Base-by-base conservation (phyloP, 2,113 vertebrate species). In the Aix galericulata region DNA sequence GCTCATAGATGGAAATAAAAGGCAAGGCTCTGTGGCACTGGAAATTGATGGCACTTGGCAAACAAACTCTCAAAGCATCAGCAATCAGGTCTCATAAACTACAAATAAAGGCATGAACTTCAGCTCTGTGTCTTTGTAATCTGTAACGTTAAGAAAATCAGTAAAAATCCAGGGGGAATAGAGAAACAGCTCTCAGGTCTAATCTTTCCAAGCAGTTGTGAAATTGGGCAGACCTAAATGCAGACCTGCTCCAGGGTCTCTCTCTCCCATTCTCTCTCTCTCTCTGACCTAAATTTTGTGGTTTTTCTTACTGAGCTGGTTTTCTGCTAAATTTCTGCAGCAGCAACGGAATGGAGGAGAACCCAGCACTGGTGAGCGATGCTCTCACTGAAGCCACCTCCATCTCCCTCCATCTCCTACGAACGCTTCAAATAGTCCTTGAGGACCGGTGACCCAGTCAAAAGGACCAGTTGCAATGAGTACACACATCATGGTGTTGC, bases 371-470 rank as follows among this genome's bases (percentile, higher is more conserved):
- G 8, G 5, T 38, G 31, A 40, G 34, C 12, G 32, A 82, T 14
- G 22, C 26, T 60, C 26, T 71, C 50, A 8, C 3, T 50, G 55
- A 67, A 83, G 42, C 12, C 15, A 46, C 9, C 40, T 55, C 59
- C 0, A 0, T 11, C 17, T 60, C 48, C 9, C 40, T 55, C 59
- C 0, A 0, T 11, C 17, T 60, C 48, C n/a, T 40, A 69, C 18
- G 13, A 13, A 4, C 2, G 8, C 14, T n/a, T 59, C 38, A n/a
- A 34, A 7, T 31, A 44, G 8, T 31, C 67, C n/a, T 25, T 2
- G 23, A 17, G 26, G 17, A 32, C 26, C 7, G 32, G 59, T 0
- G 3, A 62, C 3, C 25, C 46, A 48, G 31, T 7, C 29, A 18
- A 32, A 66, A 59, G n/a, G 17, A 56, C 8, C 32, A 53, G 13